These are phyloP conservation scores for Gryllus longicercus DNA, from an alignment of 2,888 invertebrate genomes.

Conservation along the genomic window DNA sequence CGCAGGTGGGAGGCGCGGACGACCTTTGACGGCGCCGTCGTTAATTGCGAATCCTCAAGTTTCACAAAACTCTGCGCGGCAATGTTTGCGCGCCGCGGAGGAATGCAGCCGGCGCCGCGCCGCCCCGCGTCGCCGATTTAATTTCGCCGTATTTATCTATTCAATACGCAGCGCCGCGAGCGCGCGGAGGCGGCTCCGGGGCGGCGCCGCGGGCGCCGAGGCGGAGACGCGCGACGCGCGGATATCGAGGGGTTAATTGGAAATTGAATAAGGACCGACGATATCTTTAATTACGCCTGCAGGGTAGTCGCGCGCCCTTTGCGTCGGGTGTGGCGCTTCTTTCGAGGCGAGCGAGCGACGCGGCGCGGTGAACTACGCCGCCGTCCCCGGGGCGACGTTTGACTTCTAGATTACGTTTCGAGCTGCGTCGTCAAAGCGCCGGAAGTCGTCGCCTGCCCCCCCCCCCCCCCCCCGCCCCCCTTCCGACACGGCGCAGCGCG, in stretches of 20 bases:
- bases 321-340: too few relatives aligned
- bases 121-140: background rate
- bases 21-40: background rate
- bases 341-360: too few relatives aligned
- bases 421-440: background rate
- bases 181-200: background rate
- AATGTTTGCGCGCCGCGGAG: constrained; percentile 9
- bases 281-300: constrained; percentile 17
- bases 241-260: constrained; percentile 8
- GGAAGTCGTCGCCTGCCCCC: background rate
- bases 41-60: constrained; percentile 20
- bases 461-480: background rate
- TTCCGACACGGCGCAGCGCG: background rate
- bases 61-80: constrained; percentile 21
- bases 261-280: background rate
- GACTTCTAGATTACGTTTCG: background rate
- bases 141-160: constrained; percentile 1
- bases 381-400: background rate
- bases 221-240: background rate
- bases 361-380: background rate
- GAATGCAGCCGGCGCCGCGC: background rate
- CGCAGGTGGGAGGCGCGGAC: too few relatives aligned
- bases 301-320: background rate
- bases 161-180: background rate
- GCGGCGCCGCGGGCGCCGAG: background rate